Evolutionary conservation across 2,113 vertebrate species (phyloP), one percentile per base, ranked within the genome.

Genomic region (Plecotus auritus): DNA sequence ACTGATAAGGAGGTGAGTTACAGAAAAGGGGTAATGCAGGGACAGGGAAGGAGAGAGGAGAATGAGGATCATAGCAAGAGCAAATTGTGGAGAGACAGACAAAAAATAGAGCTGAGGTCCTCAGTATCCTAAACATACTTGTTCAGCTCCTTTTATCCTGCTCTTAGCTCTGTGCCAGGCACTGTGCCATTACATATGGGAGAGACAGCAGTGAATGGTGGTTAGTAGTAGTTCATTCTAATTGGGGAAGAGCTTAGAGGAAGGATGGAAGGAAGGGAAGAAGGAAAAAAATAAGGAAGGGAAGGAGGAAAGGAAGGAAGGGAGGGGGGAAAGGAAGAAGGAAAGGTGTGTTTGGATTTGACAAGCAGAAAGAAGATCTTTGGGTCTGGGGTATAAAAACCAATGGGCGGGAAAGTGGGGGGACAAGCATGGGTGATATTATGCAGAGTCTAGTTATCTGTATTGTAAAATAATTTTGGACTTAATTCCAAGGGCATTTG

Each of bases 401-500:
- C 64, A 70, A 0, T 37, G 59, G 28, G 28, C 4, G 30, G 26
- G 54, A 14, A 59, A 0, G 7, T n/a, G 6, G 16, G 32, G 42
- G 51, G 85, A 40, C 12, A 64, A 37, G 28, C 28, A 45, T 40
- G 47, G 18, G 82, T 3, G 4, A 61, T 78, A 2, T 20, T 76
- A 40, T n/a, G 4, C 37, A 67, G 47, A 80, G 26, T 83, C 16
- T 9, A 4, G 35, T 84, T 90, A 47, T 20, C 54, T 95, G 42
- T 74, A 66, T 59, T 95, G 14, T 73, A 47, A 64, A 90, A 59
- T 18, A 87, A n/a, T 51, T 69, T 66, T 92, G 54, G 11, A 81
- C 26, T 86, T 93, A 40, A 51, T 95, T 91, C 7, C 35, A 84
- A 88, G 28, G 77, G 22, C 35, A 78, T 93, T 84, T 93, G 47